Evolutionary conservation across 2,797 vertebrate species (phyloP).

Genomic region (Heliangelus exortis): DNA sequence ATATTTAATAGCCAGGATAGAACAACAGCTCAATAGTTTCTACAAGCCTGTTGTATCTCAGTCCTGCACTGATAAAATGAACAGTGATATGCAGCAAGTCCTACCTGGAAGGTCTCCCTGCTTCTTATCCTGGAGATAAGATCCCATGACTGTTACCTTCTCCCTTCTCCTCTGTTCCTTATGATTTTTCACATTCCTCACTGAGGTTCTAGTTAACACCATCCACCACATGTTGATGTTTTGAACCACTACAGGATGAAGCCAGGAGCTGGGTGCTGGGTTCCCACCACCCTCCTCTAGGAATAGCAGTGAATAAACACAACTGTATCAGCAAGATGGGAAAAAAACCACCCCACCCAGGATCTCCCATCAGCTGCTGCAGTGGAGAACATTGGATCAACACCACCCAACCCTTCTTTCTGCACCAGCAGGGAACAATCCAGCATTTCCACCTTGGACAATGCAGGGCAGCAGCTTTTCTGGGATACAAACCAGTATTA

Average conservation of each 20-base stretch:
- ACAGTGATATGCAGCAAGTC: not conserved
- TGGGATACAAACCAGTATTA: rapidly evolving
- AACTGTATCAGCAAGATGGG: not conserved
- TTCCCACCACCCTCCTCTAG: not conserved
- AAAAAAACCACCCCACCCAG: not conserved
- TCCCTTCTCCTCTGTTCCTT: not conserved
- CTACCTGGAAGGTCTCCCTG: not conserved
- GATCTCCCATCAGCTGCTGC: not conserved
- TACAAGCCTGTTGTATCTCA: not conserved
- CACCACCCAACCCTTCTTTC: not conserved
- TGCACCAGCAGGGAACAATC: not conserved
- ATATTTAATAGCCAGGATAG: not conserved
- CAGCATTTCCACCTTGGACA: not conserved
- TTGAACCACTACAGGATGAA: not conserved
- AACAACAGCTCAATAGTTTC: not conserved
- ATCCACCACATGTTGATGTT: not conserved
- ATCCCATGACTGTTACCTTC: not conserved
- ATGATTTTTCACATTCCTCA: not conserved
- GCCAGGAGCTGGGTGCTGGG: not conserved
- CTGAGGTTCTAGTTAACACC: not conserved
- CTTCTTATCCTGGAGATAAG: not conserved
- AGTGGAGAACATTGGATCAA: not conserved
- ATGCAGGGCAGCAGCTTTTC: not conserved
- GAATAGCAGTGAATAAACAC: not conserved
- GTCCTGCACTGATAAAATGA: not conserved